Evolutionary conservation across 2,888 invertebrate genomes (phyloP), one percentile per base, ranked within the genome.

Genomic region (Erebia epiphron): DNA sequence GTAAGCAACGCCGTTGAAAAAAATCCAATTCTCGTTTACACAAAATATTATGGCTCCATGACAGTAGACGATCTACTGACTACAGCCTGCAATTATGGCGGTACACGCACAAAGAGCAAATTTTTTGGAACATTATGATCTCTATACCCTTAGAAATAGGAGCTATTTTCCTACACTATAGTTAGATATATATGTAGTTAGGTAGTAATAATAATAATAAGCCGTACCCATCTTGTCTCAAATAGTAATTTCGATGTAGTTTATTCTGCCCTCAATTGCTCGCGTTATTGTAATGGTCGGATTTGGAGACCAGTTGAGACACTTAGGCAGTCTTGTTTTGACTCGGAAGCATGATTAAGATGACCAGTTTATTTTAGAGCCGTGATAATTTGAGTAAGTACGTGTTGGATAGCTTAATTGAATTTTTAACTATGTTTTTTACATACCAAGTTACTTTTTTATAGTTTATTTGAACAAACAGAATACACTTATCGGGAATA

Each of bases 181-280:
- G 52, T 61, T 43, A 2, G 43, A 11, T 62, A 13, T 65, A 57
- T 62, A 62, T 73, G 82, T n/a, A n/a, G 82, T 84, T 81, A 74
- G 75, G 73, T 77, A 75, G 74, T 84, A 89, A 89, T 89, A 87
- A 90, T 83, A 89, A 90, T 90, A 88, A 89, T 88, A 88, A 86
- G 86, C 78, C 75, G 79, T 79, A 78, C 79, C 78, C 76, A 78
- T 78, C 77, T 74, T 73, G 77, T 67, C 69, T 79, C 81, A 77
- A 79, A 80, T 79, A 78, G 76, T 77, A 76, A 79, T 79, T 77
- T 76, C 71, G 72, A 75, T 72, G 74, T 73, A 72, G 77, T 80
- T 79, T 79, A 81, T 82, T 82, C 76, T 78, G 75, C 75, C 77
- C 73, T 76, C 76, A 75, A 79, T 81, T 79, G 75, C 76, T 64